Percentiles rank a stretch among this genome's conserved stretches.
Conservation (phyloP, 2,113 vertebrate species). For the Cheirogaleus medius region DNA sequence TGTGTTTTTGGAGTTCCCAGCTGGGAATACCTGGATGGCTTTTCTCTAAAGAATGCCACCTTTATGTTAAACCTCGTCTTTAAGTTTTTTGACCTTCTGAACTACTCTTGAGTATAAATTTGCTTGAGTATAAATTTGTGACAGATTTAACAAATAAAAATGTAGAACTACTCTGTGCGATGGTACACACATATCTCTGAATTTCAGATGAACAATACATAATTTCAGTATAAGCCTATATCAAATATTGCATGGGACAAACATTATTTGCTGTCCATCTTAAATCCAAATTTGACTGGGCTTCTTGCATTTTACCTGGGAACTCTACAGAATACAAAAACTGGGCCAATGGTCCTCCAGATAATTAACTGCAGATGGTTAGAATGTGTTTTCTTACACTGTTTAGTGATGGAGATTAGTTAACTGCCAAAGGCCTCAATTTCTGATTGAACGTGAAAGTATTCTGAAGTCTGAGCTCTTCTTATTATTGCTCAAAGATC, state of each 20-base stretch:
- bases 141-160: conserved; percentile 17
- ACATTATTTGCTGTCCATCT: background rate
- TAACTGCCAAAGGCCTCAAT: background rate
- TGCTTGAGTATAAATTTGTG: background rate
- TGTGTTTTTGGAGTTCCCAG: background rate
- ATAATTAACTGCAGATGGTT: conserved; percentile 21
- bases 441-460: background rate
- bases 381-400: background rate
- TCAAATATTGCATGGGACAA: background rate
- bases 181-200: background rate
- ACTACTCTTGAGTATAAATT: background rate
- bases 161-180: background rate
- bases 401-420: background rate
- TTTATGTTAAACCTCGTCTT: background rate
- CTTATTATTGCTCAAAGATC: background rate
- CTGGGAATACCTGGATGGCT: background rate
- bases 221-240: background rate
- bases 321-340: background rate
- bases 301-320: background rate
- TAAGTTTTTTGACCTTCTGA: background rate
- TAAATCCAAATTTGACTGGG: background rate
- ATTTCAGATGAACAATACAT: background rate
- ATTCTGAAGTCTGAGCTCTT: conserved; percentile 37
- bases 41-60: background rate
- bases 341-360: background rate